Evolutionary conservation across 1,140 invertebrate genomes (phyloP), one percentile per base, ranked within the genome.

Genomic region (Orchestia grillus): DNA sequence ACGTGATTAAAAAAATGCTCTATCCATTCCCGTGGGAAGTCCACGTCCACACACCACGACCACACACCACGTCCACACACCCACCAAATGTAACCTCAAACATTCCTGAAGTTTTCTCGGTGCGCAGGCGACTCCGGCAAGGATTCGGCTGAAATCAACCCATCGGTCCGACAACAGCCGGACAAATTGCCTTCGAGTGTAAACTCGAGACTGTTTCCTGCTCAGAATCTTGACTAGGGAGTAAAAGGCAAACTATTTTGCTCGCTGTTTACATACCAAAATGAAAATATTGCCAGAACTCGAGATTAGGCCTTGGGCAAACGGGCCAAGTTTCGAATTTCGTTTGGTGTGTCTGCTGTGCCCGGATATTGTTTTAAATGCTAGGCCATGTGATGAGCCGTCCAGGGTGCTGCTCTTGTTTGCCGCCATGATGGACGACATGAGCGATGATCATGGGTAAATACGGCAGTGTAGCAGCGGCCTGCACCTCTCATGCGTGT

Each of bases 231-330:
- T 90, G 88, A 44, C 88, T 90, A 36, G 43, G 43, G 88, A 41
- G 88, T 44, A 44, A 44, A 44, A 94, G 92, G 43, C 43, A 94
- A 94, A 94, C 92, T 94, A 94, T 94, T n/a, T 94, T 94, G 88
- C 40, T 23, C 92, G 8, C 16, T 94, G 92, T 94, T 94, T 94
- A 94, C 92, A 94, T 94, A 44, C 92, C 92, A 11, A 92, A 45
- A 94, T 94, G 92, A 94, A 94, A 94, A 94, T 94, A 94, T 94
- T 94, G 92, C 41, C 92, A n/a, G 92, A 94, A 94, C 92, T 94
- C 40, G 92, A 94, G 92, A 94, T 94, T 94, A 94, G 92, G 92
- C 43, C 88, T 19, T 19, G 92, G 92, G 43, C 92, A 44, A 45
- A 44, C 92, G 41, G 42, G 92, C 92, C 6, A 40, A 47, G 92